These are phyloP conservation scores for Chironomus riparius DNA, from an alignment of 2,888 invertebrate genomes.

Conservation along the genomic window DNA sequence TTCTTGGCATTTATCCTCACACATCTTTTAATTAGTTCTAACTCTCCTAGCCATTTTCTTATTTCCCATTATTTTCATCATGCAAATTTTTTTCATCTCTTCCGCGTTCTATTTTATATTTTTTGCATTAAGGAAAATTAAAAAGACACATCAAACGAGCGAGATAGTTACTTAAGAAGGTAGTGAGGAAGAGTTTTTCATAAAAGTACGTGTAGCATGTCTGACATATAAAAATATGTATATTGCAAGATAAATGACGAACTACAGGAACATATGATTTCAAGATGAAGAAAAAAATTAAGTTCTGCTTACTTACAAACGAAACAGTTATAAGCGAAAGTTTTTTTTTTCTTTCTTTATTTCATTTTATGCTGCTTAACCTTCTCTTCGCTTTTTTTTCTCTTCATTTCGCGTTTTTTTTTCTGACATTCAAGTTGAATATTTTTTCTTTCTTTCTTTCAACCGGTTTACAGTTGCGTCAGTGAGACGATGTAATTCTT, in stretches of 20 bases:
- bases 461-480: constrained; percentile 17
- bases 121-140: not conserved
- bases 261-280: not conserved
- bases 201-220: too few species aligned
- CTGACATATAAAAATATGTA: too few species aligned
- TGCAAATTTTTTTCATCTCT: not conserved
- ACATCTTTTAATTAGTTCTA: not conserved
- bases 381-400: constrained; percentile 1
- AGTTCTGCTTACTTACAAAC: not conserved
- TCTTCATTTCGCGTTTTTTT: not conserved
- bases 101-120: not conserved
- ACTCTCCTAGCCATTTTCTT: not conserved
- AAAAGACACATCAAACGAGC: too few species aligned
- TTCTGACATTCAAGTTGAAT: not conserved
- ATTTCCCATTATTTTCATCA: not conserved
- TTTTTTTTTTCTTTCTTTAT: constrained; percentile 5
- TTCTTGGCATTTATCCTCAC: not conserved
- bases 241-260: too few species aligned
- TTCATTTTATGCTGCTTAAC: constrained; percentile 22
- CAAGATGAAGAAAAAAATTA: not conserved
- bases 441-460: not conserved
- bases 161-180: too few species aligned
- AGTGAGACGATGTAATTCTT: too few species aligned
- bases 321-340: constrained; percentile 26
- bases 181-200: too few species aligned